A percentile compares a stretch with the other conserved stretches of the same genome.
These are phyloP conservation scores for Labeo calbasu DNA, from an alignment of 2,797 vertebrate species.

Conservation along the genomic window DNA sequence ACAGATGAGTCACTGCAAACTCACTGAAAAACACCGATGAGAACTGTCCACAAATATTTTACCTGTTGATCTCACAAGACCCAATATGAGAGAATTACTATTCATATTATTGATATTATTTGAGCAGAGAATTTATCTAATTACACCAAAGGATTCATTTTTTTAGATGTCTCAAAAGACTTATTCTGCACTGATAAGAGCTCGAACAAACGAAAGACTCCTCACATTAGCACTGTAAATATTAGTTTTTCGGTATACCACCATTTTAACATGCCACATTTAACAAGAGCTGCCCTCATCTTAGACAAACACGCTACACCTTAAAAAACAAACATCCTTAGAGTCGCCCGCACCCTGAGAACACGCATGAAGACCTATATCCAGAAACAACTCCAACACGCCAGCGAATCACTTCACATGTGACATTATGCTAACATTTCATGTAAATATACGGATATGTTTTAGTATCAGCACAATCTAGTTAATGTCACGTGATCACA, in stretches of 20 bases:
- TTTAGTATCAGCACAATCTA: not conserved
- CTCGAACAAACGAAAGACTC: conserved; percentile 66
- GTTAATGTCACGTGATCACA: not conserved
- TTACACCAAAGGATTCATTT: too few species aligned
- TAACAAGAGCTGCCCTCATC: conserved; percentile 53
- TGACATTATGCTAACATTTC: not conserved
- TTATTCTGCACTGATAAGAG: conserved; percentile 32
- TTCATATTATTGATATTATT: not conserved
- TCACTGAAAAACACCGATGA: not conserved
- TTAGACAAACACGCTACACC: conserved; percentile 73
- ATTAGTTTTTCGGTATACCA: conserved; percentile 71
- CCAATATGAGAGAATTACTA: not conserved
- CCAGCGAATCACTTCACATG: not conserved
- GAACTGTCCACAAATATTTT: not conserved
- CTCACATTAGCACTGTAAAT: conserved; percentile 70
- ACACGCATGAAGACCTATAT: not conserved
- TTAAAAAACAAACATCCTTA: conserved; percentile 73
- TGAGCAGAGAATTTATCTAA: not conserved
- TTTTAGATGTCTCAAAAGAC: not conserved
- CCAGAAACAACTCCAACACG: not conserved
- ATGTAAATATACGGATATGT: not conserved
- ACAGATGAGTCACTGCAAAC: conserved; percentile 9
- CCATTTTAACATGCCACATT: conserved; percentile 47
- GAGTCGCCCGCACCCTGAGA: conserved; percentile 62
- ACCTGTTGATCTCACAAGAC: not conserved